Evolutionary conservation across 2,888 invertebrate genomes (phyloP).

Genomic region (Catocala sponsa): DNA sequence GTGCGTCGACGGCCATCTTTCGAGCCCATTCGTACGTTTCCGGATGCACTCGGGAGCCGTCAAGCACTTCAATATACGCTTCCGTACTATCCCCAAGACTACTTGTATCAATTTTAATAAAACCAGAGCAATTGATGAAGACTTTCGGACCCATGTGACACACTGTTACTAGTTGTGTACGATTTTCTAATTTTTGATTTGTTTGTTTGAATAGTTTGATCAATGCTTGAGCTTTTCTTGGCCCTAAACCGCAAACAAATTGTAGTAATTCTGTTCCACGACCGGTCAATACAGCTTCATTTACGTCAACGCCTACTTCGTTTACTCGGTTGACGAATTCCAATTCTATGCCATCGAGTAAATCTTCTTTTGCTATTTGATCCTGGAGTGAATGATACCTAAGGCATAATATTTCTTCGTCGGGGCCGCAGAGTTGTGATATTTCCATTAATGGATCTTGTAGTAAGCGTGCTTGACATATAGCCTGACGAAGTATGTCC

Average conservation of each 20-base stretch:
- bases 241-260: constrained; percentile 98
- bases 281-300: constrained; percentile 95
- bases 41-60: constrained; percentile 99
- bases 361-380: constrained; percentile 94
- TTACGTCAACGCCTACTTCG: constrained; percentile 99
- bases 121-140: constrained; percentile 99
- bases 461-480: constrained; percentile 96
- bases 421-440: constrained; percentile 97
- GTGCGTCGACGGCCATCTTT: constrained; percentile 99
- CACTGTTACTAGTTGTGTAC: constrained; percentile 97
- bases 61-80: constrained; percentile 97
- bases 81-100: constrained; percentile 98
- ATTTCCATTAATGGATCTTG: constrained; percentile 99
- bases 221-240: constrained; percentile 96
- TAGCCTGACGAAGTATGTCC: constrained; percentile 95
- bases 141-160: constrained; percentile 99
- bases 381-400: constrained; percentile 96
- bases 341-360: constrained; percentile 94
- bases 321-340: constrained; percentile 98
- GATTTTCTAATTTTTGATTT: constrained; percentile 96
- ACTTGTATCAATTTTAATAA: constrained; percentile 99
- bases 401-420: constrained; percentile 98
- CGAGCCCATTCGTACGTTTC: constrained; percentile 99
- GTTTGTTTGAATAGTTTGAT: constrained; percentile 96
- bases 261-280: constrained; percentile 97